Evolutionary conservation across 2,797 vertebrate genomes (phyloP).

Genomic region (Rhinoraja longicauda): DNA sequence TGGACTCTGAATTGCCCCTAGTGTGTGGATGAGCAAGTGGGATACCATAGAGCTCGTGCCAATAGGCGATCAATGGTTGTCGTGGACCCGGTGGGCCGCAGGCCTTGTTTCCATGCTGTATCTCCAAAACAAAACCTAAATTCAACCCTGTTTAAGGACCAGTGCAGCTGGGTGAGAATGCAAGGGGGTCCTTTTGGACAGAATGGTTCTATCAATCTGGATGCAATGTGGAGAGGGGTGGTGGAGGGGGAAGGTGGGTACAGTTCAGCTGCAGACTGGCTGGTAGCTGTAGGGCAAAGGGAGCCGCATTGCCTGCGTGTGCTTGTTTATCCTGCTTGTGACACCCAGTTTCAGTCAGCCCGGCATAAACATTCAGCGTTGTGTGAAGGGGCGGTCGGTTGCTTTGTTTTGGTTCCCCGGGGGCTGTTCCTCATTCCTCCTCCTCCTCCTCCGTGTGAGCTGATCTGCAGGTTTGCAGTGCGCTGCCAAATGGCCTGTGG

Average conservation of each 20-base stretch:
- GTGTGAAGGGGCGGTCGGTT: not conserved
- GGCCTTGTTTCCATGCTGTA: too few species aligned
- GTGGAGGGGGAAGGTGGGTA: too few species aligned
- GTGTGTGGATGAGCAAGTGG: too few species aligned
- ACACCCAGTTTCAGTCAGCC: not conserved
- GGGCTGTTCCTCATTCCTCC: not conserved
- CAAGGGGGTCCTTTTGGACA: not conserved
- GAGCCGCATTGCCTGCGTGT: not conserved
- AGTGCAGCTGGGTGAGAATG: not conserved
- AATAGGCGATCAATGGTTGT: too few species aligned
- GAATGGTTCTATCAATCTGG: not conserved
- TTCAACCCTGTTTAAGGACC: not conserved
- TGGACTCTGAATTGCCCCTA: too few species aligned
- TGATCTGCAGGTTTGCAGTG: not conserved
- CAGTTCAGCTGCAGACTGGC: too few species aligned
- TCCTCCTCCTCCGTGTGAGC: not conserved
- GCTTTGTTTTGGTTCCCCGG: not conserved
- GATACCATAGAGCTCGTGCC: too few species aligned
- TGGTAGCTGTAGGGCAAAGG: too few species aligned
- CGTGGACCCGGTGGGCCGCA: too few species aligned
- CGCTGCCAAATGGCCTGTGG: not conserved
- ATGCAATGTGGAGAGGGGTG: not conserved
- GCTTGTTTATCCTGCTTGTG: not conserved
- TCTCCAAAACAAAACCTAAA: too few species aligned
- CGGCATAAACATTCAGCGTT: too few species aligned